Evolutionary conservation across 2,888 invertebrate species (phyloP).

Genomic region (Steromphala cineraria): DNA sequence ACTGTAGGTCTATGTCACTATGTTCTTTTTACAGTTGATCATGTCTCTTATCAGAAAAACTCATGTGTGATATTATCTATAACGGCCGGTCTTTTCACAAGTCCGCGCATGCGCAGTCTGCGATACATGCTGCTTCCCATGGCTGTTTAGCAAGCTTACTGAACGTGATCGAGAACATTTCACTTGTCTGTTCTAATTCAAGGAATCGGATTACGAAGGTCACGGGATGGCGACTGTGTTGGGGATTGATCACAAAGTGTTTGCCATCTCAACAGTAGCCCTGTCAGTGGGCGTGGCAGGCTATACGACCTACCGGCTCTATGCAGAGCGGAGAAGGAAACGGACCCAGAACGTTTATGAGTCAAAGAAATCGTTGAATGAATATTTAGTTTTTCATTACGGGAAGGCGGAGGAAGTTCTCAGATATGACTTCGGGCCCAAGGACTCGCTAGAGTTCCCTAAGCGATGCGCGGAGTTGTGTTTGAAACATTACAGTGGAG

Average conservation of each 20-base stretch:
- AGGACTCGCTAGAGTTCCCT: slow-evolving; percentile 67
- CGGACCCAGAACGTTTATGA: slow-evolving; percentile 64
- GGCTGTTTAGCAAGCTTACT: too few species aligned
- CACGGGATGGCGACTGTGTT: slow-evolving; percentile 52
- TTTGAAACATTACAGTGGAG: slow-evolving; percentile 56
- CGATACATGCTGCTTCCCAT: neutral
- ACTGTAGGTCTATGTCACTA: too few species aligned
- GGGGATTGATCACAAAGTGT: slow-evolving; percentile 57
- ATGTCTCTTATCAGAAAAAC: too few species aligned
- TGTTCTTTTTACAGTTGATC: too few species aligned
- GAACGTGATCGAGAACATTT: too few species aligned
- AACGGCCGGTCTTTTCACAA: neutral
- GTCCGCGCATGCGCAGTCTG: neutral
- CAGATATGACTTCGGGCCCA: slow-evolving; percentile 66
- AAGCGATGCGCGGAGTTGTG: slow-evolving; percentile 71
- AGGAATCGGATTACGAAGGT: neutral
- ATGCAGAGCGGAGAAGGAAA: slow-evolving; percentile 35
- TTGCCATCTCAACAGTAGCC: slow-evolving; percentile 52
- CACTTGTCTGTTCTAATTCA: too few species aligned
- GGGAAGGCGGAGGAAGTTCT: slow-evolving; percentile 61
- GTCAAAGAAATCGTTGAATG: slow-evolving; percentile 63
- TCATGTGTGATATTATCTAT: neutral
- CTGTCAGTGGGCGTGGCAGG: slow-evolving; percentile 55
- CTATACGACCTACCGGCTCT: slow-evolving; percentile 54
- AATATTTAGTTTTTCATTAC: slow-evolving; percentile 72